These are phyloP conservation scores for Epizoanthus ramosus DNA, from an alignment of 92 coral and sea anemone genomes.

Conservation along the genomic window DNA sequence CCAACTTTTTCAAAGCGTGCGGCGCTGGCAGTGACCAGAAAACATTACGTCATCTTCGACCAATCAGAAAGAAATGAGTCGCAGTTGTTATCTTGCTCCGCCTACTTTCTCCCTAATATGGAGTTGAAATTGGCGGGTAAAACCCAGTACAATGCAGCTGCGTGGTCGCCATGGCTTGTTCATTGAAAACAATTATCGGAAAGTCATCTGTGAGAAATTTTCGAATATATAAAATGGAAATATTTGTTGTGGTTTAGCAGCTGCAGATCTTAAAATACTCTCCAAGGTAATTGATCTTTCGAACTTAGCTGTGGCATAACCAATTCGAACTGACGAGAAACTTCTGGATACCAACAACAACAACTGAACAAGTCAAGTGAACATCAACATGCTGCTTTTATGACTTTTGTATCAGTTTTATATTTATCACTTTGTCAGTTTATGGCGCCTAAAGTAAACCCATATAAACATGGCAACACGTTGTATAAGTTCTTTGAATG, in stretches of 20 bases:
- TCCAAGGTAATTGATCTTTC: neutral
- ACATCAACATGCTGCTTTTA: neutral
- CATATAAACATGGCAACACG: conserved; percentile 75
- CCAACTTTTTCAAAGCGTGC: conserved; percentile 38
- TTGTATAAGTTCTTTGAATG: conserved; percentile 79
- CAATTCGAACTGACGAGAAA: neutral
- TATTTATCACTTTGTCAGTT: too few species aligned
- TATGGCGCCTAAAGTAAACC: neutral
- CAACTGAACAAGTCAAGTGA: neutral
- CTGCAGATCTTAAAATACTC: conserved; percentile 11
- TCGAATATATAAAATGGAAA: neutral
- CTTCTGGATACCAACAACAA: conserved; percentile 20
- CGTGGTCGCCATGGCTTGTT: conserved; percentile 72
- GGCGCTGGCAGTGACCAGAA: conserved; percentile 5
- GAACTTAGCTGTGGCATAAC: neutral
- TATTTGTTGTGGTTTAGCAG: conserved; percentile 29
- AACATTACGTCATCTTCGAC: conserved; percentile 73
- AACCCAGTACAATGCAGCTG: conserved; percentile 44
- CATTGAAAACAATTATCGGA: conserved; percentile 39
- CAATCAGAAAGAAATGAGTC: conserved; percentile 57
- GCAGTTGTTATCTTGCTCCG: conserved; percentile 37
- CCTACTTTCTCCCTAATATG: conserved; percentile 68
- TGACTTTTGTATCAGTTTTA: too few species aligned
- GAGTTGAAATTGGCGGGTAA: conserved; percentile 41
- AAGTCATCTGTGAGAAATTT: neutral